phyloP scores from a whole-genome alignment of 2,888 invertebrate genomes.

The Xestia ashworthii region DNA sequence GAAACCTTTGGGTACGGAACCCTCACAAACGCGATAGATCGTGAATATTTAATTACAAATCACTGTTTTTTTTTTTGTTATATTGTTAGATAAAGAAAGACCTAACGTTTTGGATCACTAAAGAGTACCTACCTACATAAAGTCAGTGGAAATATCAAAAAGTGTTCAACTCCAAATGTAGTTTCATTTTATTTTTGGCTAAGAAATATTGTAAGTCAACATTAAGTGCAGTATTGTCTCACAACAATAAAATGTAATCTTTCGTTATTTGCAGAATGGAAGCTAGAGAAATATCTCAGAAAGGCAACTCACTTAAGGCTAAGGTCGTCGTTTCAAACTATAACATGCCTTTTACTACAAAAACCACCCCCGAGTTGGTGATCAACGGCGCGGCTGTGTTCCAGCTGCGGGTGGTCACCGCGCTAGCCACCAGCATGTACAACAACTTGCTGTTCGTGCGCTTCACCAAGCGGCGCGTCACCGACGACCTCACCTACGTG shows the following conservation, averaged over 20 bases:
- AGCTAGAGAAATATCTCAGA: slow-evolving; percentile 66
- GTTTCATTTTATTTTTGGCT: slow-evolving; percentile 3
- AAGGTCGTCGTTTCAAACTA: slow-evolving; percentile 69
- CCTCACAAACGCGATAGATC: neutral
- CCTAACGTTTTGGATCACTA: neutral
- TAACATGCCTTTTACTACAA: slow-evolving; percentile 69
- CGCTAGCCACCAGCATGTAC: slow-evolving; percentile 68
- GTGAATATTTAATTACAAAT: neutral
- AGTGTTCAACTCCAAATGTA: neutral
- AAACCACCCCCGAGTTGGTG: slow-evolving; percentile 68
- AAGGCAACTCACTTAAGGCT: slow-evolving; percentile 70
- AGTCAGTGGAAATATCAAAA: neutral
- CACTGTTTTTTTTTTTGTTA: neutral
- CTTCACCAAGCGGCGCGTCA: slow-evolving; percentile 67
- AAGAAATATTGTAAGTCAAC: neutral
- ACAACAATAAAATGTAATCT: slow-evolving; percentile 7
- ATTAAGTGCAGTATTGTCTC: neutral
- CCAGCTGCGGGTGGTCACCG: slow-evolving; percentile 70
- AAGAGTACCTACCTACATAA: neutral
- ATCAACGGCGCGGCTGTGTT: slow-evolving; percentile 71
- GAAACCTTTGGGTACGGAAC: neutral
- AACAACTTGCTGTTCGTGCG: slow-evolving; percentile 73
- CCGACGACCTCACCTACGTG: slow-evolving; percentile 70
- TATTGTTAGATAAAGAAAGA: neutral
- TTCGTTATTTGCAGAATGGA: slow-evolving; percentile 69